These are phyloP conservation scores for Psophia crepitans DNA, from an alignment of 2,113 vertebrate species.

Conservation along the genomic window DNA sequence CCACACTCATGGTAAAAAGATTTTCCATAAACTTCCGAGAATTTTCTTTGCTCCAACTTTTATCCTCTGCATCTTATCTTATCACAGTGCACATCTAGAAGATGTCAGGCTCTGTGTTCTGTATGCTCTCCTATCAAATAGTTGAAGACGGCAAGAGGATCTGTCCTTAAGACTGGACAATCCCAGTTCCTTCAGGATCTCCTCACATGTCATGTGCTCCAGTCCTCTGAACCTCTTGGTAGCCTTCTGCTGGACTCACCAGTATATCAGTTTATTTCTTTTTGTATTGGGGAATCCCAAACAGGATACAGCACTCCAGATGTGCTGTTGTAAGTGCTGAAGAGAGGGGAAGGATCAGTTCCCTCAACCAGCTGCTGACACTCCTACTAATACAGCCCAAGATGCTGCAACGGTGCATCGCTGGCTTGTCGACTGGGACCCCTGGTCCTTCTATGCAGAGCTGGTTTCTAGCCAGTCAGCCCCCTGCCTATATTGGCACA, in stretches of 20 bases:
- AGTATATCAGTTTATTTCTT: neutral
- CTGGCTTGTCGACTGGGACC: neutral
- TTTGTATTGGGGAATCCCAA: neutral
- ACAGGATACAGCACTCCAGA: neutral
- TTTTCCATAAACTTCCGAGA: neutral
- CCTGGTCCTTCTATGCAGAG: neutral
- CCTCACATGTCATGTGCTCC: neutral
- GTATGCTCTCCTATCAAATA: neutral
- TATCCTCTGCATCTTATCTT: neutral
- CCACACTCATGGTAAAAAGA: neutral
- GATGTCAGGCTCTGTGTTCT: neutral
- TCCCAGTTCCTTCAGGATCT: neutral
- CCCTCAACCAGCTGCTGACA: neutral
- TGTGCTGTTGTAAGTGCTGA: neutral
- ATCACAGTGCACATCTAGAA: neutral
- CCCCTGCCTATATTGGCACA: neutral
- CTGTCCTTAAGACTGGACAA: neutral
- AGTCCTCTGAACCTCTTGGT: neutral
- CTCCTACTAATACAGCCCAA: neutral
- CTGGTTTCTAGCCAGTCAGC: neutral
- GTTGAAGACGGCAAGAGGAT: neutral
- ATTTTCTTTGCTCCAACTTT: neutral
- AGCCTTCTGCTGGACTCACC: neutral
- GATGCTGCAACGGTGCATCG: rapidly evolving
- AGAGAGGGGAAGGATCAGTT: neutral